A percentile compares a stretch with the other conserved stretches of the same genome.
Conservation (phyloP, 2,888 invertebrate genomes). For the Pantelozetes paolii region DNA sequence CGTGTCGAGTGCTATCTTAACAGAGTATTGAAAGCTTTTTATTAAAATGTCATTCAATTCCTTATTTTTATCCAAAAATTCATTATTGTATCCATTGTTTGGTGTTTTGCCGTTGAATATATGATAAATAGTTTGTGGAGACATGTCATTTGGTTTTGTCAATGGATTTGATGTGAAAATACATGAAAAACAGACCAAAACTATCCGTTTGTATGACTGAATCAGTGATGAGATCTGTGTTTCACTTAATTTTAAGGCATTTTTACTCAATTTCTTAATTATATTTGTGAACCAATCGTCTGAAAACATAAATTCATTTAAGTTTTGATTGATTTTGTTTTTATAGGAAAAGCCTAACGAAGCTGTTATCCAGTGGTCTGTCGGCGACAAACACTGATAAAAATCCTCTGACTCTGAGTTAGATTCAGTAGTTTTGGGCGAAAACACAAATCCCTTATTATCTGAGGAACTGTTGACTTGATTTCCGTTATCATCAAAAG, state of each 20-base stretch:
- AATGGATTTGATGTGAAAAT: neutral
- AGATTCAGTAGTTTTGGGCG: no score
- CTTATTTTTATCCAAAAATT: slow-evolving; percentile 23
- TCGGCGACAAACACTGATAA: neutral
- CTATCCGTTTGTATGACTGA: slow-evolving; percentile 9
- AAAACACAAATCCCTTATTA: neutral
- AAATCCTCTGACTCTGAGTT: neutral
- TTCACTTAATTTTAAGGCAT: neutral
- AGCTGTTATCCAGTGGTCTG: slow-evolving; percentile 10
- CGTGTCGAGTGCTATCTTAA: slow-evolving; percentile 55
- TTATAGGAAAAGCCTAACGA: neutral
- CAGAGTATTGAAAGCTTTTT: slow-evolving; percentile 51
- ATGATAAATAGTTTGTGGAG: slow-evolving; percentile 25
- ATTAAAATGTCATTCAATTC: slow-evolving; percentile 40
- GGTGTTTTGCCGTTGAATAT: slow-evolving; percentile 27
- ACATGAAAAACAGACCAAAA: slow-evolving; percentile 23
- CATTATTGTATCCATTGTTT: neutral
- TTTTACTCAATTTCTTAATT: neutral
- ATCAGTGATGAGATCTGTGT: neutral
- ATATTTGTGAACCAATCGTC: slow-evolving; percentile 25
- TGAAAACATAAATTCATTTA: slow-evolving; percentile 1
- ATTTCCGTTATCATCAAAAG: neutral
- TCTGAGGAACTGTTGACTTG: neutral
- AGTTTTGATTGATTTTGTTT: neutral
- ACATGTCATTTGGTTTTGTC: neutral